phyloP scores from a whole-genome alignment of 2,888 invertebrate species.

The Cephus runcator region DNA sequence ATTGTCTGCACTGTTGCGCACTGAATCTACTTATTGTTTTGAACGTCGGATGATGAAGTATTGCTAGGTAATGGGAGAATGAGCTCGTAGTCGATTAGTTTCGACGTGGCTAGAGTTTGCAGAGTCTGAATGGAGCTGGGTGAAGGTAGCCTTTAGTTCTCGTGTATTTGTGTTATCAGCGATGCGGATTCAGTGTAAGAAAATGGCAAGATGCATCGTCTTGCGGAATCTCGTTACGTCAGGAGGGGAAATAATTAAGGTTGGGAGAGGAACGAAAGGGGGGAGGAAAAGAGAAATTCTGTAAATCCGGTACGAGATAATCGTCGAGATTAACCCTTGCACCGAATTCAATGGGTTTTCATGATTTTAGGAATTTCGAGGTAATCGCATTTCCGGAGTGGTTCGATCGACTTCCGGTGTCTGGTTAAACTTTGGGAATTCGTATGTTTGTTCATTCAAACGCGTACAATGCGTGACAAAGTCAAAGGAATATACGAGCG shows the following conservation, averaged over 20 bases:
- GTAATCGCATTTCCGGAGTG: conserved; percentile 25
- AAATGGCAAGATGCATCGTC: background rate
- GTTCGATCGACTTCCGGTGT: conserved; percentile 11
- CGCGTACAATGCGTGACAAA: too few relatives aligned
- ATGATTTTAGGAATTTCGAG: conserved; percentile 25
- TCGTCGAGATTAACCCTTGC: conserved; percentile 27
- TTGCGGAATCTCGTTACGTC: background rate
- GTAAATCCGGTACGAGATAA: conserved; percentile 15
- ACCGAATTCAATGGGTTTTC: conserved; percentile 31
- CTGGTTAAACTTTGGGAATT: conserved; percentile 8
- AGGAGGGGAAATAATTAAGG: too few relatives aligned
- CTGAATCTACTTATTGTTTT: background rate
- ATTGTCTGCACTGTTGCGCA: background rate
- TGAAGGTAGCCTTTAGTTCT: background rate
- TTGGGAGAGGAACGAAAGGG: too few relatives aligned
- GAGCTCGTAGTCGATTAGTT: background rate
- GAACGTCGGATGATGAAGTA: background rate
- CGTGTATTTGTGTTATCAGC: background rate
- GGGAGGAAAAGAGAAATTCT: too few relatives aligned
- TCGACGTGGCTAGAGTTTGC: background rate
- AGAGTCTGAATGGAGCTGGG: background rate
- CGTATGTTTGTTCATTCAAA: too few relatives aligned
- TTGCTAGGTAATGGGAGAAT: background rate
- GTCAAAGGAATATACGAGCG: too few relatives aligned
- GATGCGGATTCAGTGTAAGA: background rate